phyloP scores from a whole-genome alignment of 2,113 vertebrate genomes.

The Saccopteryx leptura region DNA sequence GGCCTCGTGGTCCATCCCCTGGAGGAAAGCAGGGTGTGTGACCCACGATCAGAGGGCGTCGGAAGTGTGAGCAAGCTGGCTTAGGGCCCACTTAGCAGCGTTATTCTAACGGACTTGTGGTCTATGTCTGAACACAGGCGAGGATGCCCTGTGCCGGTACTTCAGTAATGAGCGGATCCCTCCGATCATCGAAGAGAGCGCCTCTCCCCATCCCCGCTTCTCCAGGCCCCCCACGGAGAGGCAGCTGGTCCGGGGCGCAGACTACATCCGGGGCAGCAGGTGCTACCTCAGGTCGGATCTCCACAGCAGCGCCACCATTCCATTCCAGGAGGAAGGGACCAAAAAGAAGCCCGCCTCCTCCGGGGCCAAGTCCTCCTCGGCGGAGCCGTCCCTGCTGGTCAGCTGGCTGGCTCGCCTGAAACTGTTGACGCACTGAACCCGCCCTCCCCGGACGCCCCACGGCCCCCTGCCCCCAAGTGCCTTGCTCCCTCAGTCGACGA shows the following conservation, averaged over 20 bases:
- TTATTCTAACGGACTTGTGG: background rate
- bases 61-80: too few species aligned
- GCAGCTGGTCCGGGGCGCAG: slow-evolving; percentile 92
- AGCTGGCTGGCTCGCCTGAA: slow-evolving; percentile 95
- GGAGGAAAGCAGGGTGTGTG: background rate
- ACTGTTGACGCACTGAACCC: slow-evolving; percentile 94
- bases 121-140: slow-evolving; percentile 86
- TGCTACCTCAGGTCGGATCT: slow-evolving; percentile 92
- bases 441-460: slow-evolving; percentile 72
- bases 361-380: slow-evolving; percentile 81
- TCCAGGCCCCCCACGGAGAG: slow-evolving; percentile 89
- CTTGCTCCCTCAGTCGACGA: slow-evolving; percentile 77
- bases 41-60: fast-evolving
- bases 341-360: slow-evolving; percentile 86
- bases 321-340: slow-evolving; percentile 92
- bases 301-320: slow-evolving; percentile 94
- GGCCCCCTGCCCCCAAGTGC: slow-evolving; percentile 85
- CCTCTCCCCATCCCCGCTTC: slow-evolving; percentile 87
- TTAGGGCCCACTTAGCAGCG: fast-evolving
- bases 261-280: slow-evolving; percentile 95
- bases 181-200: slow-evolving; percentile 93
- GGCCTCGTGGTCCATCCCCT: background rate
- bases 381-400: slow-evolving; percentile 93
- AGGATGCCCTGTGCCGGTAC: slow-evolving; percentile 92
- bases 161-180: slow-evolving; percentile 97